Conservation (phyloP, 2,797 vertebrate genomes). For the Rachycentron canadum region DNA sequence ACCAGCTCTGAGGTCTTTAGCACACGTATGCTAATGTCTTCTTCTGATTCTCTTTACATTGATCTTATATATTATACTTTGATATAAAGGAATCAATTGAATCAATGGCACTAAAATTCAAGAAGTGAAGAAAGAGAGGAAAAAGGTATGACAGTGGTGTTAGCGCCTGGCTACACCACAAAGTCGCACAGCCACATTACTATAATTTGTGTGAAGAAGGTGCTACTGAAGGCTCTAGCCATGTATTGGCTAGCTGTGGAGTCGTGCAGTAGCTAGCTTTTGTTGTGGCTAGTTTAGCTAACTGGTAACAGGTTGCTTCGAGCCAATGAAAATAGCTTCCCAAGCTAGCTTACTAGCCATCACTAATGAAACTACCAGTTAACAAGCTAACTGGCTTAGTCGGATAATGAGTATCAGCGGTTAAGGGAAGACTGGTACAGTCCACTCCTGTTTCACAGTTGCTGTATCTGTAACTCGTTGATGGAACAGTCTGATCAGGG, state of each 20-base stretch:
- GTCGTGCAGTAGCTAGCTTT: not conserved
- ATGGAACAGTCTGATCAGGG: not conserved
- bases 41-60: not conserved
- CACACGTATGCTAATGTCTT: not conserved
- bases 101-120: constrained; percentile 3
- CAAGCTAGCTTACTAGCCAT: not conserved
- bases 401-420: not conserved
- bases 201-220: not conserved
- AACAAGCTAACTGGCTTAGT: not conserved
- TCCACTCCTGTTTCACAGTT: not conserved
- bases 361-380: not conserved
- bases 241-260: not conserved
- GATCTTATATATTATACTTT: not conserved
- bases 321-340: not conserved
- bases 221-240: not conserved
- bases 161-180: not conserved
- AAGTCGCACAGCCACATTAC: not conserved
- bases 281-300: not conserved
- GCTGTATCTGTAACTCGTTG: not conserved
- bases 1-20: not conserved
- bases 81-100: not conserved
- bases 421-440: not conserved
- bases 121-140: not conserved
- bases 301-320: not conserved
- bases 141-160: not conserved